Base-by-base conservation (phyloP, 1,140 invertebrate species). In the Drosophila persimilis region DNA sequence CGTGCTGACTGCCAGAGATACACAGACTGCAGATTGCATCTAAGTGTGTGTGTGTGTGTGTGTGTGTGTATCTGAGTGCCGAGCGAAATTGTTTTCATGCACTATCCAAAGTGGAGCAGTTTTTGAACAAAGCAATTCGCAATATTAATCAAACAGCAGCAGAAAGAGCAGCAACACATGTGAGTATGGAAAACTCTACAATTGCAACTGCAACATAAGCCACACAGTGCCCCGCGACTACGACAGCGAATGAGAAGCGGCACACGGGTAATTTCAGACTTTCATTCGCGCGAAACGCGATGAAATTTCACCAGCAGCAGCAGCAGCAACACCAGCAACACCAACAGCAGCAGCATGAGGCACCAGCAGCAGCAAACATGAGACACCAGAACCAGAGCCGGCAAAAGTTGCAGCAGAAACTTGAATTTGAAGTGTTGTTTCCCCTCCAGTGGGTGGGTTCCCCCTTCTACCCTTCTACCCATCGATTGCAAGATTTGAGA, bases 51-150 rank as follows among this genome's bases (percentile, higher is more conserved):
- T 53, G 59, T 67, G 20, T 53, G 43, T 61, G 13, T 46, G 24
- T 48, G 35, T 56, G 47, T 65, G 29, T 67, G 22, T 55, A 4
- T 57, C 15, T 62, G 50, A 53, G 52, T 44, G 67, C 48, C 46
- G 59, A 81, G 83, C 83, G 83, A 88, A 88, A 88, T 88, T 83
- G 78, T 81, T 88, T 88, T 88, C 75, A 86, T 86, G 80, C 46
- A 73, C 77, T 17, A 51, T 58, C 69, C 81, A 81, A 88, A 88
- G 84, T 88, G 83, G 83, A 88, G 83, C 83, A 88, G 83, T 88
- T 89, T 88, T 88, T 89, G 84, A 88, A 88, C 83, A 88, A 88
- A 88, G 83, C 83, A 89, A 88, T 89, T 89, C 84, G 78, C 83
- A 89, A 86, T 86, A 88, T 89, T 88, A 88, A 88, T 89, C 83